phyloP scores from a whole-genome alignment of 35 echinoderm and acorn worm genomes.

The Stichopus chloronotus region DNA sequence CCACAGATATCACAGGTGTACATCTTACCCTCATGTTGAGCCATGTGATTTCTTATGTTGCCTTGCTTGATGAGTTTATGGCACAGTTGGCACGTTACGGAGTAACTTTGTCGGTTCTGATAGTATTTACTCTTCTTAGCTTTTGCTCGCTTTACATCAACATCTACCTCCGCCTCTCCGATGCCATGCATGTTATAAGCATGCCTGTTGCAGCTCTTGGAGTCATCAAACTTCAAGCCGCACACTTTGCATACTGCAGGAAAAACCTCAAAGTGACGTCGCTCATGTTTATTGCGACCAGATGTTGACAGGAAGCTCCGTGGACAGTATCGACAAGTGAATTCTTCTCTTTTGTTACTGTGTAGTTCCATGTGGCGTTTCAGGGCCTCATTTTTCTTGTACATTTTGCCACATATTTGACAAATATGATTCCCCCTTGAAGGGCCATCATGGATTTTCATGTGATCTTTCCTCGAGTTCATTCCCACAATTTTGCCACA shows the following conservation, averaged over 20 bases:
- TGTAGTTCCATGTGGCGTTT: slow-evolving; percentile 19
- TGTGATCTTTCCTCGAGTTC: neutral
- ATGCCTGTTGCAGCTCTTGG: neutral
- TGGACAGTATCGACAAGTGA: slow-evolving; percentile 18
- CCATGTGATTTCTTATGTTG: slow-evolving; percentile 4
- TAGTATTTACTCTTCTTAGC: too few relatives aligned
- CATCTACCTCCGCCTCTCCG: too few relatives aligned
- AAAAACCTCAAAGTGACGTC: slow-evolving; percentile 24
- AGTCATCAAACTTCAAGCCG: neutral
- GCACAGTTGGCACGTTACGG: neutral
- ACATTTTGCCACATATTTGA: neutral
- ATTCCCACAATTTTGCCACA: neutral
- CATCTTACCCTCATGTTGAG: neutral
- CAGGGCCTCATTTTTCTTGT: neutral
- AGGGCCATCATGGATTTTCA: neutral
- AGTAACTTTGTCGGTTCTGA: neutral
- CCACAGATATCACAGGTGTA: slow-evolving; percentile 25
- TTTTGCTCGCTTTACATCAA: too few relatives aligned
- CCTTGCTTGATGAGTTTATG: neutral
- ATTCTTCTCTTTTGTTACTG: neutral
- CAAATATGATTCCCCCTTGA: neutral
- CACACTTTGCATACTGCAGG: neutral
- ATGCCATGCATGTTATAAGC: neutral
- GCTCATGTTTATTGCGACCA: slow-evolving; percentile 5
- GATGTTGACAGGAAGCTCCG: neutral